Percentiles rank a stretch among this genome's conserved stretches.
Evolutionary conservation across 1,140 invertebrate genomes (phyloP).

Genomic region (Bursaphelenchus mucronatus): DNA sequence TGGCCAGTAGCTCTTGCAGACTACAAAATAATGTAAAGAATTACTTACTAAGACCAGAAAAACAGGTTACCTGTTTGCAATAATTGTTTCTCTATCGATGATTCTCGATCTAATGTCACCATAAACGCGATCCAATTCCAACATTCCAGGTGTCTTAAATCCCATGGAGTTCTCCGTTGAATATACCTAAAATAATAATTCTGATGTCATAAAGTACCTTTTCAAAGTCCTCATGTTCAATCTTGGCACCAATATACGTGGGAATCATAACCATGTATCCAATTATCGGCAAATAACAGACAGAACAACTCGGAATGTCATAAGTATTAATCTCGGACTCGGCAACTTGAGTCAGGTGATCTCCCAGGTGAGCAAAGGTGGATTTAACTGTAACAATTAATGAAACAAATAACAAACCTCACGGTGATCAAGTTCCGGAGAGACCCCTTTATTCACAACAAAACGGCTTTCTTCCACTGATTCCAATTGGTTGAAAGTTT

Average conservation of each 20-base stretch:
- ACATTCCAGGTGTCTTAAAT: conserved; percentile 46
- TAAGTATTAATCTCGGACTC: conserved; percentile 39
- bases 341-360: conserved; percentile 49
- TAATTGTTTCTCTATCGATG: conserved; percentile 55
- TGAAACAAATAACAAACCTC: conserved; percentile 8
- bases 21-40: conserved; percentile 34
- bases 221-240: conserved; percentile 25
- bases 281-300: conserved; percentile 56
- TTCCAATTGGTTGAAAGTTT: conserved; percentile 46
- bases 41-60: conserved; percentile 4
- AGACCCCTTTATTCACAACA: conserved; percentile 51
- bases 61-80: conserved; percentile 39
- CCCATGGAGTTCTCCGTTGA: conserved; percentile 25
- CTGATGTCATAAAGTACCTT: conserved; percentile 21
- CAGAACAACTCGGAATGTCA: conserved; percentile 37
- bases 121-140: conserved; percentile 44
- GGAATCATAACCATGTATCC: conserved; percentile 53
- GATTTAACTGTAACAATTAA: conserved; percentile 46
- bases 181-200: conserved; percentile 36
- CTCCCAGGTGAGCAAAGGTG: conserved; percentile 39
- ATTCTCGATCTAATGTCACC: conserved; percentile 57
- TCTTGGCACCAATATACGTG: neutral
- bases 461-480: conserved; percentile 50
- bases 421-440: conserved; percentile 51
- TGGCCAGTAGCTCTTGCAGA: conserved; percentile 41